phyloP scores from a whole-genome alignment of 2,888 invertebrate species.

The Protophormia terraenovae region DNA sequence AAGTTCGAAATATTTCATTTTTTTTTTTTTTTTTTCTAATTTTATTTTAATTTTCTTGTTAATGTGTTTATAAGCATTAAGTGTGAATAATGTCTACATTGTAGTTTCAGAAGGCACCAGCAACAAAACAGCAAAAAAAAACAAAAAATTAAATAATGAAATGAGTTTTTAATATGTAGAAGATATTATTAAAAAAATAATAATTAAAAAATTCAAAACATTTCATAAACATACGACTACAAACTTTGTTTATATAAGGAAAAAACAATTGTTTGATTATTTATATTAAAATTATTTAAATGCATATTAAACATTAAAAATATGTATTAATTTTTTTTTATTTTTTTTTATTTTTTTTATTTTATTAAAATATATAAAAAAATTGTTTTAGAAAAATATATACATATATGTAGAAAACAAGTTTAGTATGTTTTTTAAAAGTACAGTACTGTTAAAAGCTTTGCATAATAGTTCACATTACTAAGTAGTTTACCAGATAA shows the following conservation, averaged over 20 bases:
- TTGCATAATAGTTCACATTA: too few relatives aligned
- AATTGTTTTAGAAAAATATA: too few relatives aligned
- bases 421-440: too few relatives aligned
- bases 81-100: conserved; percentile 71
- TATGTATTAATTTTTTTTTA: background rate
- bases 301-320: background rate
- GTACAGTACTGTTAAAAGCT: too few relatives aligned
- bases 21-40: conserved; percentile 23
- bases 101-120: background rate
- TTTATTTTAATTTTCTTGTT: conserved; percentile 69
- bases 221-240: background rate
- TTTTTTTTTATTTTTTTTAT: too few relatives aligned
- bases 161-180: conserved; percentile 42
- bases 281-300: background rate
- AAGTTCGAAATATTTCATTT: conserved; percentile 16
- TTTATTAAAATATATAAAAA: background rate
- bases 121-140: background rate
- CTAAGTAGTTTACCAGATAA: too few relatives aligned
- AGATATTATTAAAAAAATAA: background rate
- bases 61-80: conserved; percentile 72
- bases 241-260: background rate
- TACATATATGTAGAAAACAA: too few relatives aligned
- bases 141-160: background rate
- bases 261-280: background rate
- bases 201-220: background rate